Conservation (phyloP, 1,140 invertebrate species). For the Drosophila equinoxialis region DNA sequence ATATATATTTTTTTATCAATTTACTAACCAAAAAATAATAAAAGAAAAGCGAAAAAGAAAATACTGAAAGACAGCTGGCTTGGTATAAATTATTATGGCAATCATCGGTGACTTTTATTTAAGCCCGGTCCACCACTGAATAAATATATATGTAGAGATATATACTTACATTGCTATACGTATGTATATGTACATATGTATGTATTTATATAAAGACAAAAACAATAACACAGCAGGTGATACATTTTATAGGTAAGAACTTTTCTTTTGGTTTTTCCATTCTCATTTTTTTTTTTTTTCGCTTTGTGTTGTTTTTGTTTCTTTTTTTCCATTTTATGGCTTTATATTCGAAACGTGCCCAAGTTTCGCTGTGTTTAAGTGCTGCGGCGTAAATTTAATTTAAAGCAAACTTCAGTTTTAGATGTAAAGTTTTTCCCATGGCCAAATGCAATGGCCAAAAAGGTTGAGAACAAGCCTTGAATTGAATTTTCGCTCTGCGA, state of each 20-base stretch:
- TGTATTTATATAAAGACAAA: conserved; percentile 28
- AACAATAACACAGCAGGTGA: conserved; percentile 78
- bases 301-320: not conserved
- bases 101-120: conserved; percentile 77
- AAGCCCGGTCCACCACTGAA: conserved; percentile 9
- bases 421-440: conserved; percentile 34
- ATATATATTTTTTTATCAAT: conserved; percentile 58
- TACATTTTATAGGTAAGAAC: conserved; percentile 55
- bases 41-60: conserved; percentile 1
- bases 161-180: not conserved
- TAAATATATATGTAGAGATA: not conserved
- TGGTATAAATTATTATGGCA: conserved; percentile 75
- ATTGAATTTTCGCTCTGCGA: conserved; percentile 11
- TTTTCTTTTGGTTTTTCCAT: conserved; percentile 9
- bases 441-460: conserved; percentile 31
- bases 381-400: conserved; percentile 57
- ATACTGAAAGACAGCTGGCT: conserved; percentile 8
- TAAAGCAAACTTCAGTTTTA: conserved; percentile 35
- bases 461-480: conserved; percentile 14
- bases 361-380: conserved; percentile 31
- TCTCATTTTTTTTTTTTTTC: conserved; percentile 2
- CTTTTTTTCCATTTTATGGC: conserved; percentile 39
- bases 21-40: conserved; percentile 50
- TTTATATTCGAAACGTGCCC: conserved; percentile 51
- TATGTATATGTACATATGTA: not conserved